phyloP scores from a whole-genome alignment of 2,113 vertebrate species.

The Prietella phreatophila region DNA sequence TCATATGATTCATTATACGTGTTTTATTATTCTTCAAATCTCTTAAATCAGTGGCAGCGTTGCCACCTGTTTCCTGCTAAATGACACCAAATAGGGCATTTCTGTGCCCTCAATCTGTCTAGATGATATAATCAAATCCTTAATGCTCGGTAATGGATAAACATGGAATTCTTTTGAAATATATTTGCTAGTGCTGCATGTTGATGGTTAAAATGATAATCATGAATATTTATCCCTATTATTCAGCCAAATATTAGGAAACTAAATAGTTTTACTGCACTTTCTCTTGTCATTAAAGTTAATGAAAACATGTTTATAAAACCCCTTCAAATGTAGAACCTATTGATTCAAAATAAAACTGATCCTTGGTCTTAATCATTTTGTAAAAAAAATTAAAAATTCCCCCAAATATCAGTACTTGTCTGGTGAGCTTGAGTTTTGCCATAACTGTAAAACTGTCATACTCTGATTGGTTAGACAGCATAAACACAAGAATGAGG shows the following conservation, averaged over 20 bases:
- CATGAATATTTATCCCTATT: background rate
- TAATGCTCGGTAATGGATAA: background rate
- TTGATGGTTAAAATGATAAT: background rate
- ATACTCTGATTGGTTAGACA: background rate
- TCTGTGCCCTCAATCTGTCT: constrained; percentile 6
- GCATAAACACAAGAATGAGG: background rate
- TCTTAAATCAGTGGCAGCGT: background rate
- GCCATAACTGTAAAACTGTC: background rate
- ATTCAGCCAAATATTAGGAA: background rate
- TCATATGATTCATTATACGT: background rate
- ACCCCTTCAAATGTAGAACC: background rate
- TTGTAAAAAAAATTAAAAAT: background rate
- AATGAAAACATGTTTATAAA: background rate
- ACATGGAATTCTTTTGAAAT: background rate
- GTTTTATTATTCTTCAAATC: background rate
- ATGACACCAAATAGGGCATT: background rate
- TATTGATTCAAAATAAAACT: background rate
- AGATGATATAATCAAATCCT: constrained; percentile 12
- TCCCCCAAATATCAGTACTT: background rate
- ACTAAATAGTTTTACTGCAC: background rate
- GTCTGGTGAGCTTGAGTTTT: background rate
- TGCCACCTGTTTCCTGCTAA: constrained; percentile 24
- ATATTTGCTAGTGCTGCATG: background rate
- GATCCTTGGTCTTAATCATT: background rate
- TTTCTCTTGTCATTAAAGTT: background rate